These are phyloP conservation scores for Littorina saxatilis DNA, from an alignment of 1,140 invertebrate species.

Conservation along the genomic window DNA sequence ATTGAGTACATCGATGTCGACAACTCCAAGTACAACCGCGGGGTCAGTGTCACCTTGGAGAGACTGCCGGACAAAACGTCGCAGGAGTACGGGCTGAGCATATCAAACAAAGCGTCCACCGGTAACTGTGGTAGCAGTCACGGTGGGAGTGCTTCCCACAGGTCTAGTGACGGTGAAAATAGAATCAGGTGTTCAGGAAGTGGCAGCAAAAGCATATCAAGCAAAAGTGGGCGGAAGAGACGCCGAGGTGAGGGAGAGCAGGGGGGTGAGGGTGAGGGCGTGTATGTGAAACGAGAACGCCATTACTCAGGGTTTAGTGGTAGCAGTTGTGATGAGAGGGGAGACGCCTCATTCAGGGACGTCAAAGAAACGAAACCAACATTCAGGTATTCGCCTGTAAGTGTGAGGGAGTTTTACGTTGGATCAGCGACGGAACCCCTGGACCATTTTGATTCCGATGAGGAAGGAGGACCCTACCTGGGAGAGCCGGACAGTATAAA, in stretches of 20 bases:
- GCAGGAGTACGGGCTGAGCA: constrained; percentile 22
- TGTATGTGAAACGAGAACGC: neutral
- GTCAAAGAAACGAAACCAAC: neutral
- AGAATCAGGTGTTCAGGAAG: neutral
- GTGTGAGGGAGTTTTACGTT: constrained; percentile 12
- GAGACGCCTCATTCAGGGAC: neutral
- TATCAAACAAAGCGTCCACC: neutral
- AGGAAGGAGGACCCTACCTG: neutral
- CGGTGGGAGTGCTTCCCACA: neutral
- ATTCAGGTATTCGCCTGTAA: neutral
- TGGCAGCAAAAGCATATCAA: neutral
- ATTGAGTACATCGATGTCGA: constrained; percentile 16
- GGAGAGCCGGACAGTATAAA: neutral
- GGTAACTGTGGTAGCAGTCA: neutral
- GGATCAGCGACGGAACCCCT: neutral
- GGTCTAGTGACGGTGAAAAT: neutral
- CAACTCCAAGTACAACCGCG: constrained; percentile 20
- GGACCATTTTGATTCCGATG: constrained; percentile 15
- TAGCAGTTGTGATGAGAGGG: neutral
- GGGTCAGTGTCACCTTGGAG: constrained; percentile 25
- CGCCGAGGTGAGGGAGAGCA: neutral
- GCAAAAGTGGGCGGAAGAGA: neutral
- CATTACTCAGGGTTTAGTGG: neutral
- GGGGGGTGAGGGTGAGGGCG: neutral
- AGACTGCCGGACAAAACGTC: constrained; percentile 14